Base-by-base conservation (phyloP, 2,113 vertebrate genomes). In the Chloebia gouldiae region DNA sequence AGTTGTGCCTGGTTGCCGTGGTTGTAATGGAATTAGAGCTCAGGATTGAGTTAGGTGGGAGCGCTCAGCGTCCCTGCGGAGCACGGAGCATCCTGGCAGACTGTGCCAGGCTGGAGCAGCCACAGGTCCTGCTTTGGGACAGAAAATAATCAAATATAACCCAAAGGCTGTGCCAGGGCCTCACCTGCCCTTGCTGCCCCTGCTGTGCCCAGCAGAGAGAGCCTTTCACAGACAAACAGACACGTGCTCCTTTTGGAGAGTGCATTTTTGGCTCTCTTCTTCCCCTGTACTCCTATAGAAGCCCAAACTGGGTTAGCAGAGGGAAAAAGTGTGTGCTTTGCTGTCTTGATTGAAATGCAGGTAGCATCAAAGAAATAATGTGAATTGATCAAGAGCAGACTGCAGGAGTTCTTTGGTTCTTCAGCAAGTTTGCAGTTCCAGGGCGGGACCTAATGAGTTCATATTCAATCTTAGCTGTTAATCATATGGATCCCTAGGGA, bases 1-100 rank as follows among this genome's bases (percentile, higher is more conserved):
- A 81, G 86, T 51, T 77, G 89, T 63, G 71, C 69, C 78, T 9
- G 71, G 84, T 83, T 93, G 86, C 91, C 0, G 24, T 63, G 92
- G 81, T 8, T 60, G 72, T 75, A 89, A 95, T 83, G 3, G 10
- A 64, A 88, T 97, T 91, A 91, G 49, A 80, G 47, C 2, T 0
- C 50, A 39, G 63, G 84, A 92, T 75, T 85, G 78, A 89, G 92
- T 94, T 92, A 91, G 69, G 70, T 60, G 91, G 65, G 76, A n/a
- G 69, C 3, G 2, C 72, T 78, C 71, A 0, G 2, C 4, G 24
- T 95, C 76, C 90, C 72, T 61, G 60, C 35, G 14, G 85, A 69
- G 50, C 6, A 6, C 15, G 7, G 81, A 37, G 59, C 24, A 15
- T 75, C 69, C 80, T 83, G 83, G 31, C 71, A 66, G 92, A 59